Evolutionary conservation across 2,888 invertebrate genomes (phyloP), one percentile per base, ranked within the genome.

Genomic region (Conus canariensis): DNA sequence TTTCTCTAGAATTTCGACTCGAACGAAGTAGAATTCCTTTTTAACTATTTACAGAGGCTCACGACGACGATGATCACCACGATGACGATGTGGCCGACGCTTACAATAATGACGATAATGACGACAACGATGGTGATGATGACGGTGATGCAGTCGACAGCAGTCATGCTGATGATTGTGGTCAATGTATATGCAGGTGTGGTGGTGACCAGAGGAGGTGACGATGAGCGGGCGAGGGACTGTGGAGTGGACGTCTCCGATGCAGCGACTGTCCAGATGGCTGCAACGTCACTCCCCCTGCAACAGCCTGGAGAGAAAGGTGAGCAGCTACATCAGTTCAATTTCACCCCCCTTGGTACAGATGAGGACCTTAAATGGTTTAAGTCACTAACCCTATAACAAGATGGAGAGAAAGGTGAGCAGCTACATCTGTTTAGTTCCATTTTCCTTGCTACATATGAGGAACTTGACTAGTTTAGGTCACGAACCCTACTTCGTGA

Each of bases 191-290:
- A 9, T 14, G 22, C 22, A 22, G 22, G 19, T 19, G 22, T 12
- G 70, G 22, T 22, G 30, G 12, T 30, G 77, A 77, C 30, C 5
- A 25, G 25, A 25, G 25, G 25, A 77, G 30, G 77, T 77, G 30
- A 16, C 19, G 22, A 70, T 77, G 77, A 30, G 12, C 77, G 19
- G 25, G 77, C 45, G 45, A 19, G 30, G 77, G 8, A 9, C 45
- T 6, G 9, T 77, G 77, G 77, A 77, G 30, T 77, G 77, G 77
- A 77, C 77, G 12, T 77, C 77, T 9, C 77, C 77, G 10, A 25
- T 77, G 30, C 77, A 77, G 30, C 77, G 77, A 30, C 77, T 77
- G 77, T 77, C 77, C 30, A 25, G 77, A 25, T 77, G 77, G 77
- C 30, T 77, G 77, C 30, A 77, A 77, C 77, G 77, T 25, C 77